Evolutionary conservation across 2,888 invertebrate species (phyloP), one percentile per base, ranked within the genome.

Genomic region (Cheilosia urbana): DNA sequence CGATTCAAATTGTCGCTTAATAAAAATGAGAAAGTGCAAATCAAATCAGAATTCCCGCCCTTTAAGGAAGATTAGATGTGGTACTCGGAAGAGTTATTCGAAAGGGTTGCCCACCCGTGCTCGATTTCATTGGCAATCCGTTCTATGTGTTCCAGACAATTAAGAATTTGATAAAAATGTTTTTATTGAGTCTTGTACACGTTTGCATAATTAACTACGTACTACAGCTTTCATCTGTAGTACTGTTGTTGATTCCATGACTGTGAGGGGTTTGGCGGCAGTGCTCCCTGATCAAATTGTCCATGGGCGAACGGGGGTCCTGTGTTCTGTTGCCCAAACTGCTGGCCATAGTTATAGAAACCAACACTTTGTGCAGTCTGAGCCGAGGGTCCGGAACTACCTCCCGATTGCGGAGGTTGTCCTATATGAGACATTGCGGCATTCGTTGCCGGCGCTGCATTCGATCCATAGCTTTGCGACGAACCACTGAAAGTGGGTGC

Each of bases 301-400:
- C 76, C 76, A 40, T 85, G 85, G 37, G 68, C 17, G 21, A 78
- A 83, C 1, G 78, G 63, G 3, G 78, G 49, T 24, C 55, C 72
- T 13, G 78, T 24, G 6, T 75, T 71, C 15, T 55, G 57, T 68
- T 71, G 81, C 15, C 71, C 81, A n/a, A 77, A 85, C 42, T 85
- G 85, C 34, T 85, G 85, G 17, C 58, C 58, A 19, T 85, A 85
- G 40, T 72, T 85, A 15, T 85, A 85, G 40, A 85, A 81, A 3
- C 85, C 85, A 21, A 81, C 85, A 45, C 76, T 81, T 57, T 80
- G 80, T 30, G 85, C 81, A 11, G 81, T 72, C n/a, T 80, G 76
- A 9, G 62, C 55, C 17, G 65, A 27, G 40, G 75, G 11, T 60
- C 55, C 73, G 4, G 57, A 34, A 4, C 19, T 47, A 0, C 34